Evolutionary conservation across 2,113 vertebrate species (phyloP), one percentile per base, ranked within the genome.

Genomic region (Leuciscus idus): DNA sequence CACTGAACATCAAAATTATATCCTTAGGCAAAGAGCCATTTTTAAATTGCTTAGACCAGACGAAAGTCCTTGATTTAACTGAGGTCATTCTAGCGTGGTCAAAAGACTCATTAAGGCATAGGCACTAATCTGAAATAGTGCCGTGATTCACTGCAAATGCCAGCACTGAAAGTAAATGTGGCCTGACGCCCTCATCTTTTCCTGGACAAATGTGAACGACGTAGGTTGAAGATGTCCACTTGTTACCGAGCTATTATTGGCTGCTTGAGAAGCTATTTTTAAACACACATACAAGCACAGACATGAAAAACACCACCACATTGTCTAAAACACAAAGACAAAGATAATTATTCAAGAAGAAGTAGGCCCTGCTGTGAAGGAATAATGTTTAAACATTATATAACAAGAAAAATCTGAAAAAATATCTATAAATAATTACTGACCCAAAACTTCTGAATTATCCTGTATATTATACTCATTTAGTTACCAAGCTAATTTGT

Each of bases 231-330:
- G 88, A 86, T 48, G 81, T 86, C 59, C 72, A 86, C 39, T 88
- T 90, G 87, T 86, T 87, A 90, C 89, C 33, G 59, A 2, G 79
- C 91, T 90, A 90, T 91, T 89, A 91, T 91, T 92, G 91, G 88
- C 90, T 59, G 28, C 81, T 64, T 57, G 72, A 91, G 88, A 89
- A 76, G 70, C 72, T 83, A 61, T 68, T 84, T 82, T 70, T 83
- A 92, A 89, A 90, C 91, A 89, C 86, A 62, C 68, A 62, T 75
- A 81, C 5, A 81, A 17, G n/a, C 30, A 68, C 64, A 83, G 59
- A 83, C 28, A 55, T 55, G 28, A 8, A 55, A 70, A 66, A 82
- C 80, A 55, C 46, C 28, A 83, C 10, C 19, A 36, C 8, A 17
- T 43, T 13, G 28, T 36, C 48, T 43, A 17, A n/a, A 73, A 57